Percentiles rank a stretch among this genome's conserved stretches.
Evolutionary conservation across 30 jellyfish, hydroid and myxozoan species (phyloP).

Genomic region (Aurelia coerulea): DNA sequence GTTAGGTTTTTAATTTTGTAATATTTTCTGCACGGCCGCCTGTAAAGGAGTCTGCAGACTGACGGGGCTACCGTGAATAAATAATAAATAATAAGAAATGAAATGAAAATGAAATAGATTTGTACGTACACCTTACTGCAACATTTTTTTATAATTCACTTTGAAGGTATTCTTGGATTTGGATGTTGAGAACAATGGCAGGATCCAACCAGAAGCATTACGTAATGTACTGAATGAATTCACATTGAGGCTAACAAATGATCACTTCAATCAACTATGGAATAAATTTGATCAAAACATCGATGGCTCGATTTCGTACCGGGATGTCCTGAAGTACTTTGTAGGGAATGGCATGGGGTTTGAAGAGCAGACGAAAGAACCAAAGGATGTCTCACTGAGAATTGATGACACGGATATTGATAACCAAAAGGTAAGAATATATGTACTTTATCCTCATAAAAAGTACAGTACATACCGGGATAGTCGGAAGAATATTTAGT

Average conservation of each 20-base stretch:
- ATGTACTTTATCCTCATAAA: not conserved
- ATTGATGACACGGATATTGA: no score
- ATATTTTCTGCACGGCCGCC: no score
- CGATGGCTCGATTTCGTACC: conserved; percentile 29
- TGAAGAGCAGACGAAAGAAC: no score
- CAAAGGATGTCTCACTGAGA: no score
- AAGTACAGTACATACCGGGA: no score
- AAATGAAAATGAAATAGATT: no score
- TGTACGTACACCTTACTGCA: no score
- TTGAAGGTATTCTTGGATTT: conserved; percentile 25
- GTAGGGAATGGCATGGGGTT: not conserved
- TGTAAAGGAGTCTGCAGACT: no score
- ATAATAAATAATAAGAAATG: no score
- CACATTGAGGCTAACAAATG: conserved; percentile 23
- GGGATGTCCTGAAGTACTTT: conserved; percentile 29
- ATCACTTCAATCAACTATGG: conserved; percentile 46
- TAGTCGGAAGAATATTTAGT: no score
- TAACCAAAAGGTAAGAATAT: not conserved
- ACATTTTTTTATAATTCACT: not conserved
- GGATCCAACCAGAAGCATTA: conserved; percentile 13
- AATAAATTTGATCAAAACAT: conserved; percentile 24
- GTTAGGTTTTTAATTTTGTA: no score
- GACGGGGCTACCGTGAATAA: no score
- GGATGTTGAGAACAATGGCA: conserved; percentile 28
- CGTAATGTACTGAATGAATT: conserved; percentile 38